These are phyloP conservation scores for Limnephilus auricula DNA, from an alignment of 2,888 invertebrate species.

Conservation along the genomic window DNA sequence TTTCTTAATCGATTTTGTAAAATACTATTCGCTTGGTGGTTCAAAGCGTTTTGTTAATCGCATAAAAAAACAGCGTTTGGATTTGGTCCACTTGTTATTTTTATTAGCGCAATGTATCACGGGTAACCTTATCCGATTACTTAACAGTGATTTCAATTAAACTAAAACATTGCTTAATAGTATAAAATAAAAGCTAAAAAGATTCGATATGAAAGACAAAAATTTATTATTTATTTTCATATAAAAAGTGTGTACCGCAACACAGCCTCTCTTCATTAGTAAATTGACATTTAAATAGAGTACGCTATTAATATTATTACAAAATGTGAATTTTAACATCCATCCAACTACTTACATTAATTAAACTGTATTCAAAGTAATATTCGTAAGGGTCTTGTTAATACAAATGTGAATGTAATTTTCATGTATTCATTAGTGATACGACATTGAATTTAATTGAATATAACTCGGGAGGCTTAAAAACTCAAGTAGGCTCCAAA, in stretches of 20 bases:
- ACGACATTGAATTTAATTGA: slow-evolving; percentile 64
- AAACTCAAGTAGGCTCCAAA: slow-evolving; percentile 64
- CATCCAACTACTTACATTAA: slow-evolving; percentile 49
- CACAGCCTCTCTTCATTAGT: slow-evolving; percentile 21
- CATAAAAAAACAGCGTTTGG: not conserved
- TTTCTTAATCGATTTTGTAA: slow-evolving; percentile 37
- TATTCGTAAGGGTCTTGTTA: slow-evolving; percentile 54
- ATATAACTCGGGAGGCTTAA: slow-evolving; percentile 64
- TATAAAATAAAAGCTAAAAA: not conserved
- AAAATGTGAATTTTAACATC: slow-evolving; percentile 45
- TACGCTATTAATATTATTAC: slow-evolving; percentile 42
- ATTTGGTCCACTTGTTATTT: not conserved
- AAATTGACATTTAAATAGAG: slow-evolving; percentile 33
- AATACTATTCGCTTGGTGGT: slow-evolving; percentile 5
- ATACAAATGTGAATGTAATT: slow-evolving; percentile 58
- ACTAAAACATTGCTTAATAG: not conserved
- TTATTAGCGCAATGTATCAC: not conserved
- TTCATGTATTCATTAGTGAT: slow-evolving; percentile 59
- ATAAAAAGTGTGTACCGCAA: not conserved
- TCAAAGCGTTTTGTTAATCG: not conserved
- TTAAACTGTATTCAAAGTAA: slow-evolving; percentile 49
- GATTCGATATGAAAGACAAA: not conserved
- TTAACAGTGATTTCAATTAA: not conserved
- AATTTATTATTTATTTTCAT: not conserved
- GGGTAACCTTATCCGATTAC: not conserved